Conservation (phyloP, 2,888 invertebrate species). For the Ormia ochracea region DNA sequence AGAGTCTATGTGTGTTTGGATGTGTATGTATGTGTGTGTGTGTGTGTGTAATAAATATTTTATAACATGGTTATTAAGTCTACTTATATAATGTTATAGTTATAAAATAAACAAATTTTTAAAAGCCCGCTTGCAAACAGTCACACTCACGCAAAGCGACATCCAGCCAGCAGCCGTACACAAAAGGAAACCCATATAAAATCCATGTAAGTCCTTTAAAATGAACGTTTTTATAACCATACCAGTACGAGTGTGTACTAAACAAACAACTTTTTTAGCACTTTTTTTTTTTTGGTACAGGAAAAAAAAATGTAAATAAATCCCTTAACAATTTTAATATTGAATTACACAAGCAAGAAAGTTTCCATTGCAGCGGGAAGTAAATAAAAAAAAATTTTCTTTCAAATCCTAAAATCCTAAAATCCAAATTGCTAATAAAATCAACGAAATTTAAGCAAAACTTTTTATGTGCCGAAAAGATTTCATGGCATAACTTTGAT, state of each 20-base stretch:
- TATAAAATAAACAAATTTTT: slow-evolving; percentile 72
- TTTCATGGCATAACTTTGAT: too few relatives aligned
- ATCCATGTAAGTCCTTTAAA: background rate
- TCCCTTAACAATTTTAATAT: slow-evolving; percentile 29
- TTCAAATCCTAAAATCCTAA: slow-evolving; percentile 21
- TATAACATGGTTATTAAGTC: slow-evolving; percentile 72
- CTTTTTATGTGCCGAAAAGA: too few relatives aligned
- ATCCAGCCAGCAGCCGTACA: background rate
- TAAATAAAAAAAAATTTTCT: slow-evolving; percentile 22
- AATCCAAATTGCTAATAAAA: slow-evolving; percentile 50
- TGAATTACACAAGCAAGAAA: background rate
- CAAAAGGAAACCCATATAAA: background rate
- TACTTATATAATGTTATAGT: slow-evolving; percentile 74
- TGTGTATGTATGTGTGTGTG: too few relatives aligned
- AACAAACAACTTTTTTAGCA: slow-evolving; percentile 5
- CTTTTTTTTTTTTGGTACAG: background rate
- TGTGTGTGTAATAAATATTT: slow-evolving; percentile 69
- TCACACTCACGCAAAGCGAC: background rate
- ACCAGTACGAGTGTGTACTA: slow-evolving; percentile 12
- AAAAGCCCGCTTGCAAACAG: slow-evolving; percentile 63
- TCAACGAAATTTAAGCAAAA: too few relatives aligned
- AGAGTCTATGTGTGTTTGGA: too few relatives aligned
- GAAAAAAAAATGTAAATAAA: background rate
- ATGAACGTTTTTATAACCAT: slow-evolving; percentile 39
- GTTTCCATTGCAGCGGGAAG: background rate